Conservation (phyloP, 2,797 vertebrate species). For the Cynopterus sphinx region DNA sequence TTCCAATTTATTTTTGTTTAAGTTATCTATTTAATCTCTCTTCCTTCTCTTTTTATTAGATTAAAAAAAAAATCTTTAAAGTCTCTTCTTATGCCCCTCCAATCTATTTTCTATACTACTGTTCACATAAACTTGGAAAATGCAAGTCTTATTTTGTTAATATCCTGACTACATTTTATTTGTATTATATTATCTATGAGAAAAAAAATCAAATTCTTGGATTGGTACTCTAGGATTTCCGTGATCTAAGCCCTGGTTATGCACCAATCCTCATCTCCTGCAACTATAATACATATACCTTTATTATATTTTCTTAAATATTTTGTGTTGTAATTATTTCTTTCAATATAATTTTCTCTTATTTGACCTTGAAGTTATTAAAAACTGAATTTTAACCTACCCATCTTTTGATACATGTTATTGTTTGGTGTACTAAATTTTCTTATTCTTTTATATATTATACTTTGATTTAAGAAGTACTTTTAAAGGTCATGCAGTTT, state of each 20-base stretch:
- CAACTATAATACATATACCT: too few relatives aligned
- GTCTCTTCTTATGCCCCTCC: background rate
- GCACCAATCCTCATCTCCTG: background rate
- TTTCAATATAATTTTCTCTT: background rate
- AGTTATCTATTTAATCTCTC: background rate
- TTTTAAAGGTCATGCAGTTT: background rate
- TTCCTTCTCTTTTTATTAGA: background rate
- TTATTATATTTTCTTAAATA: background rate
- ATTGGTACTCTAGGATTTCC: background rate
- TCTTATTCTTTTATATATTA: background rate
- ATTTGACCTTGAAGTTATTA: background rate
- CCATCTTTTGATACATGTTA: background rate
- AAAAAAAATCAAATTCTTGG: background rate
- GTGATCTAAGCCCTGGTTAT: background rate
- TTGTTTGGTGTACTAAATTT: background rate
- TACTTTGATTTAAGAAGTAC: background rate
- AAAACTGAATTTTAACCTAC: background rate
- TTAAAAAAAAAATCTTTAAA: background rate
- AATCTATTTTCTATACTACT: background rate
- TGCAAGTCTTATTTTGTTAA: background rate
- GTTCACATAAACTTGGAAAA: background rate
- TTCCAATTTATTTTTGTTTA: background rate
- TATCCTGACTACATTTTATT: background rate
- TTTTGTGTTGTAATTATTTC: background rate
- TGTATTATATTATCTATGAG: background rate